phyloP scores from a whole-genome alignment of 2,888 invertebrate species.

The Lycophotia porphyrea region DNA sequence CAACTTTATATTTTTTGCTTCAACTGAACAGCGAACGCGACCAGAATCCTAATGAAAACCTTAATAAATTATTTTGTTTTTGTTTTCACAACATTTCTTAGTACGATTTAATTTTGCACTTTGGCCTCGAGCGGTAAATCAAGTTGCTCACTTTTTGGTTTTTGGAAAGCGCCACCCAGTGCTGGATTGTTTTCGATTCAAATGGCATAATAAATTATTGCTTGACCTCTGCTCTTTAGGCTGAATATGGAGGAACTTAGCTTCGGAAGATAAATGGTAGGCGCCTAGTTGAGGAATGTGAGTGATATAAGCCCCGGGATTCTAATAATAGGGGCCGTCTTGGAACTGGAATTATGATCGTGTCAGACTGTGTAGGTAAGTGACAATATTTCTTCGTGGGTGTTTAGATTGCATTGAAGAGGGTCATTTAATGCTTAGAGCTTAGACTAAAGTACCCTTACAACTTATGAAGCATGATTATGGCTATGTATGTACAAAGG shows the following conservation, averaged over 20 bases:
- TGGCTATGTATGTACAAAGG: background rate
- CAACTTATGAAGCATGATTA: background rate
- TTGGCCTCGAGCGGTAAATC: conserved; percentile 64
- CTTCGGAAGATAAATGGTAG: conserved; percentile 55
- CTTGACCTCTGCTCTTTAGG: conserved; percentile 47
- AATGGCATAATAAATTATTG: conserved; percentile 57
- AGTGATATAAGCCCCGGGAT: conserved; percentile 44
- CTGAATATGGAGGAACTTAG: conserved; percentile 50
- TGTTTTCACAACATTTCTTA: conserved; percentile 63
- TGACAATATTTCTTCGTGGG: conserved; percentile 16
- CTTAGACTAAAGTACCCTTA: background rate
- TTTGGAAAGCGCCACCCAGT: conserved; percentile 44
- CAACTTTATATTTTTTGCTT: conserved; percentile 39
- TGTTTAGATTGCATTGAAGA: conserved; percentile 14
- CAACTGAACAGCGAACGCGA: conserved; percentile 36
- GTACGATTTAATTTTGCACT: conserved; percentile 68
- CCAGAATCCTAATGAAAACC: conserved; percentile 60
- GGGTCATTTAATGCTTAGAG: background rate
- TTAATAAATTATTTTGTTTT: conserved; percentile 69
- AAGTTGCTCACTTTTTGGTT: conserved; percentile 59
- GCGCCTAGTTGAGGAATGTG: conserved; percentile 50
- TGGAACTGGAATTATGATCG: conserved; percentile 37
- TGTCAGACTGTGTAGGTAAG: conserved; percentile 19
- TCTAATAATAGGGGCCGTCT: conserved; percentile 40
- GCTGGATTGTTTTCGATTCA: conserved; percentile 56